Evolutionary conservation across 2,888 invertebrate species (phyloP).

Genomic region (Tetragnatha montana): DNA sequence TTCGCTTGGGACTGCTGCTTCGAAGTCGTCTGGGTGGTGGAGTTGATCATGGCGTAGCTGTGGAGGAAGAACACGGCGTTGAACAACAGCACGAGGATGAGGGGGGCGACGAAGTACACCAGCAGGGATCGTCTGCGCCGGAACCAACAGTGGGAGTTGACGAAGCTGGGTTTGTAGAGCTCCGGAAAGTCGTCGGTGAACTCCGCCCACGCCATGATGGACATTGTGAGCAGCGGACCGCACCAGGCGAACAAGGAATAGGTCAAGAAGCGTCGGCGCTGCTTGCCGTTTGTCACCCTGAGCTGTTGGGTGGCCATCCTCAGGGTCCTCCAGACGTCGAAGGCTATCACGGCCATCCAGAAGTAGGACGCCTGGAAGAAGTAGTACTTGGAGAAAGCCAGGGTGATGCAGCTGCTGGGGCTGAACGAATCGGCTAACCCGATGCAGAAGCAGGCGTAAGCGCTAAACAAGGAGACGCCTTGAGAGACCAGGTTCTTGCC

Average conservation of each 20-base stretch:
- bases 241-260: constrained; percentile 78
- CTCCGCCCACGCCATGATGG: constrained; percentile 76
- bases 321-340: constrained; percentile 77
- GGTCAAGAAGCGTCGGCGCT: constrained; percentile 76
- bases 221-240: constrained; percentile 75
- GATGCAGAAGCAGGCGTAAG: constrained; percentile 78
- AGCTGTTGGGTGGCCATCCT: constrained; percentile 77
- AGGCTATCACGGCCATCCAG: constrained; percentile 70
- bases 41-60: constrained; percentile 77
- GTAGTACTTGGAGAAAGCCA: constrained; percentile 57
- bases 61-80: constrained; percentile 77
- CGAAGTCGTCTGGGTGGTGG: constrained; percentile 74
- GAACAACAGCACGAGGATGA: constrained; percentile 76
- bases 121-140: constrained; percentile 78
- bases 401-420: constrained; percentile 24
- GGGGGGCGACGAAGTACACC: constrained; percentile 78
- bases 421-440: constrained; percentile 74
- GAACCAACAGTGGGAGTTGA: constrained; percentile 78
- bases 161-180: constrained; percentile 77
- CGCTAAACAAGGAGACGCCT: constrained; percentile 77
- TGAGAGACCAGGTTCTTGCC: constrained; percentile 79
- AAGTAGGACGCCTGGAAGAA: constrained; percentile 69
- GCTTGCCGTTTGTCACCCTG: constrained; percentile 76
- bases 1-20: constrained; percentile 57
- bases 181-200: constrained; percentile 71